Base-by-base conservation (phyloP, 1,140 invertebrate genomes). In the Phymastichus coffea region DNA sequence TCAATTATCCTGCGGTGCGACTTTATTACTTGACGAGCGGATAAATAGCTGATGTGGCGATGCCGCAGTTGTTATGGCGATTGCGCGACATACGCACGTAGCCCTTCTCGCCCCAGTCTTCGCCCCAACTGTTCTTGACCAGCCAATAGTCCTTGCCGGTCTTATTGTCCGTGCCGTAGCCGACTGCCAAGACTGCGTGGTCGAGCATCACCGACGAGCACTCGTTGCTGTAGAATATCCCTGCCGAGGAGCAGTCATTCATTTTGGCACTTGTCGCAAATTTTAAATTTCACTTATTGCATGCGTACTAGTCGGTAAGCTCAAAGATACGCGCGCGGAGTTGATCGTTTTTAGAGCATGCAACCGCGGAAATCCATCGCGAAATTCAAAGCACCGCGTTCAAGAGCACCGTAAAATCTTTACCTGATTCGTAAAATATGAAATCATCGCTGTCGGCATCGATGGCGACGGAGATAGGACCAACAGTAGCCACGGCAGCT, bases 81-180 rank as follows among this genome's bases (percentile, higher is more conserved):
- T 97, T 95, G 65, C 94, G 84, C 3, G 89, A 82, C 87, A 98
- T 97, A 77, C 88, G 88, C 64, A 97, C 90, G 81, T 92, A 97
- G 19, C 95, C 95, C 3, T 88, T 66, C 17, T 87, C 81, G 22
- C 95, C 94, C 94, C 94, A 97, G 2, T 75, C 79, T 58, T 78
- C 78, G 19, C 88, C 87, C 92, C 92, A 95, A 64, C 89, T 92
- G 72, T 94, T 93, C 70, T 93, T 93, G 2, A 93, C 86, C 3
- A 94, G 68, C 90, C 90, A 94, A 70, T 91, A 94, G 67, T 92
- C 88, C 28, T 81, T 55, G 28, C 81, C 83, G n/a, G 71, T 67
- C 63, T 37, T 23, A 25, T 54, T 38, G 48, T 84, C 82, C 2
- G 83, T 84, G 15, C 92, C 92, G 75, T 93, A 96, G 28, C 94